Conservation (phyloP, 2,888 invertebrate species). For the Nephrotoma guestfalica region DNA sequence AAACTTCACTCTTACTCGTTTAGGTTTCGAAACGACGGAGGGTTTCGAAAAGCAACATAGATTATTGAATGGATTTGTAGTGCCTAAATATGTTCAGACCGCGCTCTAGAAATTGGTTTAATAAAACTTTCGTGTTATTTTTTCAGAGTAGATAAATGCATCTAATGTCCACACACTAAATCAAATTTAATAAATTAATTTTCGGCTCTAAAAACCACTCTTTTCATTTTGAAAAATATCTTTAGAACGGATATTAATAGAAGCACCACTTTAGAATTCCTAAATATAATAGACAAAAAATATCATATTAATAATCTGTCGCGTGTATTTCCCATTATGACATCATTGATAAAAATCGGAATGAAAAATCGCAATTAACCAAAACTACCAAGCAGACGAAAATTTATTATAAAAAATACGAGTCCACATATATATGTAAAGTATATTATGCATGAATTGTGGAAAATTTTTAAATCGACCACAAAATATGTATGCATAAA, state of each 20-base stretch:
- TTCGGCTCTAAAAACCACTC: not conserved
- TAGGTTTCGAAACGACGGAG: too few relatives aligned
- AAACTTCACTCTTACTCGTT: too few relatives aligned
- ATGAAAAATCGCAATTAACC: not conserved
- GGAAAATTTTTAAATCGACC: not conserved
- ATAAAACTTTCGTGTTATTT: too few relatives aligned
- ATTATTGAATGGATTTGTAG: too few relatives aligned
- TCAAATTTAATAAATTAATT: not conserved
- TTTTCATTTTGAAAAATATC: not conserved
- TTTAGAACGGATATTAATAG: not conserved
- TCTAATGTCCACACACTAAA: not conserved
- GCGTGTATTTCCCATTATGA: not conserved
- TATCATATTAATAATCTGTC: not conserved
- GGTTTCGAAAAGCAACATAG: too few relatives aligned
- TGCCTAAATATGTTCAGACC: too few relatives aligned
- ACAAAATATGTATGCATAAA: not conserved
- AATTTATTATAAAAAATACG: not conserved
- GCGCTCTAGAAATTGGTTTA: too few relatives aligned
- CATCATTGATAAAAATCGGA: not conserved
- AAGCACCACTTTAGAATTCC: not conserved
- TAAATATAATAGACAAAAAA: not conserved
- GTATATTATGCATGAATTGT: not conserved
- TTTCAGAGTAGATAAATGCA: not conserved
- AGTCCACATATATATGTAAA: not conserved
- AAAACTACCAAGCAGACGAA: not conserved